These are phyloP conservation scores for Drosophila mayri DNA, from an alignment of 1,140 invertebrate species.

Conservation along the genomic window DNA sequence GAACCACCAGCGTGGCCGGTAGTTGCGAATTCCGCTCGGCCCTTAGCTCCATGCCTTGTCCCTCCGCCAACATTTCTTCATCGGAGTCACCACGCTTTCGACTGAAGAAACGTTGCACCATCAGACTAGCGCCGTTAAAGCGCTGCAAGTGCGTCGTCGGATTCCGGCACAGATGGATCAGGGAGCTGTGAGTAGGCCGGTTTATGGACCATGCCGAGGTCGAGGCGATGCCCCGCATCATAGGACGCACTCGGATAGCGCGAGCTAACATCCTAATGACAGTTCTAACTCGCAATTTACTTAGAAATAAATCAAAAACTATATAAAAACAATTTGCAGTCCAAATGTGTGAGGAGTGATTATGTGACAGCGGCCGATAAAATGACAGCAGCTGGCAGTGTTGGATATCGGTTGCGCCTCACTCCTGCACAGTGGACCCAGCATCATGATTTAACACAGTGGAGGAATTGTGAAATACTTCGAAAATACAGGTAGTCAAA, in stretches of 20 bases:
- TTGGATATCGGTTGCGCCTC: conserved; percentile 6
- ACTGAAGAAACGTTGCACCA: conserved; percentile 54
- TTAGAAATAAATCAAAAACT: conserved; percentile 43
- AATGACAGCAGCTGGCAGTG: conserved; percentile 47
- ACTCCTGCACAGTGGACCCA: conserved; percentile 11
- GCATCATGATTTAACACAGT: conserved; percentile 1
- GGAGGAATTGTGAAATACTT: conserved; percentile 5
- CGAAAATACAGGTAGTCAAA: not conserved
- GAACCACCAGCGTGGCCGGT: conserved; percentile 96
- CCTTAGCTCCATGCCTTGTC: conserved; percentile 40
- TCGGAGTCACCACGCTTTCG: conserved; percentile 60
- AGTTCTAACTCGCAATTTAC: conserved; percentile 36
- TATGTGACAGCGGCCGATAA: conserved; percentile 72
- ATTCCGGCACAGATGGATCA: conserved; percentile 45
- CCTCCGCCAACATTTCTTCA: conserved; percentile 38
- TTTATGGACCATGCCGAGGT: conserved; percentile 40
- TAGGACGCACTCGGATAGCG: conserved; percentile 55
- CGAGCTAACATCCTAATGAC: conserved; percentile 58
- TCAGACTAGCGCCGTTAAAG: conserved; percentile 34
- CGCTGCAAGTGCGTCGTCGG: conserved; percentile 30
- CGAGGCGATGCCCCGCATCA: conserved; percentile 60
- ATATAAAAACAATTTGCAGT: conserved; percentile 43
- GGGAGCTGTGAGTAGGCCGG: conserved; percentile 39
- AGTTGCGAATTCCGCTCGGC: conserved; percentile 85
- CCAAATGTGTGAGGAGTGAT: conserved; percentile 60